These are phyloP conservation scores for Drosophila fulvimacula DNA, from an alignment of 2,888 invertebrate genomes.

Conservation along the genomic window DNA sequence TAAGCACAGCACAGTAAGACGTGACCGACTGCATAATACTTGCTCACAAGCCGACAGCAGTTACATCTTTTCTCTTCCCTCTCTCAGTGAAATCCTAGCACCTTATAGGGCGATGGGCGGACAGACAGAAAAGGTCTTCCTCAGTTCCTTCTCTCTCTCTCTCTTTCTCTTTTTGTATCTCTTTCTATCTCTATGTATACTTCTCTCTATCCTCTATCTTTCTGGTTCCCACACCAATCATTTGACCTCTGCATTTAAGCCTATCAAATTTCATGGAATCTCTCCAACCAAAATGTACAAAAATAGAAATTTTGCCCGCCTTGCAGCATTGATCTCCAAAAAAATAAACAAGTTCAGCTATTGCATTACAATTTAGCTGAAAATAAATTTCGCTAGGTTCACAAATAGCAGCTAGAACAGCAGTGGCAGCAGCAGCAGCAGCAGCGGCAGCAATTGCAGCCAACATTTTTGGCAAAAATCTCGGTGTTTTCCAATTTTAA, in stretches of 20 bases:
- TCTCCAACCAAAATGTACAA: constrained; percentile 12
- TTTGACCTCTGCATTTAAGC: background rate
- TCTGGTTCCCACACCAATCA: background rate
- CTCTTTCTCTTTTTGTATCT: background rate
- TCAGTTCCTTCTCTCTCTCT: background rate
- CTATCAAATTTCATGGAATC: constrained; percentile 28
- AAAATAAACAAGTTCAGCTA: constrained; percentile 42
- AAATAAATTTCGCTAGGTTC: constrained; percentile 32
- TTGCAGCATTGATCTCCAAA: constrained; percentile 46
- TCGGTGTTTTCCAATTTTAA: constrained; percentile 41
- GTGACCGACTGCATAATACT: background rate
- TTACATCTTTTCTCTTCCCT: background rate
- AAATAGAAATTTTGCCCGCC: constrained; percentile 34
- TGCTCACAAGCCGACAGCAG: background rate
- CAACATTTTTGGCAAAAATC: constrained; percentile 25
- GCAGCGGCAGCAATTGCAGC: constrained; percentile 31
- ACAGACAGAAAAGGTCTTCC: background rate
- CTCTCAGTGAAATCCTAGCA: no score
- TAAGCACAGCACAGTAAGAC: background rate
- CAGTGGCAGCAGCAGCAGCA: constrained; percentile 19
- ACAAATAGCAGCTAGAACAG: constrained; percentile 32
- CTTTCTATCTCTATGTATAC: background rate
- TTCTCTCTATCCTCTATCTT: background rate
- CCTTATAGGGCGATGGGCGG: no score
- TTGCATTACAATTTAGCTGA: constrained; percentile 52